Evolutionary conservation across 2,113 vertebrate genomes (phyloP).

Genomic region (Pitta sordida): DNA sequence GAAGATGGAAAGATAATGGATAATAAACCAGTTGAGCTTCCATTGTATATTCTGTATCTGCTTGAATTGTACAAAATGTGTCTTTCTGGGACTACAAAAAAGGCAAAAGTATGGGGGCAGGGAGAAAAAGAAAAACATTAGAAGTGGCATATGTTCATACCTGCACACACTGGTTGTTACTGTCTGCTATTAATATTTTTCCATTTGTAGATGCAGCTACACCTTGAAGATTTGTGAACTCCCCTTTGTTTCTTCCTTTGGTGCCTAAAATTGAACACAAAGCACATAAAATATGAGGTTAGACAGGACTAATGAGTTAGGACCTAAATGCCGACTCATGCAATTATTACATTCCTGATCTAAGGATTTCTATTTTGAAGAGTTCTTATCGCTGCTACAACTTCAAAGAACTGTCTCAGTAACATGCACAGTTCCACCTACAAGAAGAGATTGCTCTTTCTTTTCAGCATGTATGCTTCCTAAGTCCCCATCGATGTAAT

Average conservation of each 20-base stretch:
- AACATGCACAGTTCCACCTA: not conserved
- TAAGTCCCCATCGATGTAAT: not conserved
- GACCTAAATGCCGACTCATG: not conserved
- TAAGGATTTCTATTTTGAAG: not conserved
- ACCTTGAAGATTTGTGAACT: constrained; percentile 98
- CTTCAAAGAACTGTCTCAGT: not conserved
- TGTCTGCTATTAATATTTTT: constrained; percentile 95
- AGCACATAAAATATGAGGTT: constrained; percentile 17
- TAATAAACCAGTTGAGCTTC: not conserved
- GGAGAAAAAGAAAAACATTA: not conserved
- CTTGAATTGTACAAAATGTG: not conserved
- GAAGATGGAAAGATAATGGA: not conserved
- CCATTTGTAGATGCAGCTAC: constrained; percentile 89
- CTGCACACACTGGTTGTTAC: constrained; percentile 99
- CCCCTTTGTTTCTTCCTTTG: constrained; percentile 98
- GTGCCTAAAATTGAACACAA: constrained; percentile 80
- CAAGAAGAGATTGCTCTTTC: not conserved
- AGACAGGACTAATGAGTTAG: not conserved
- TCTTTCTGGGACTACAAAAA: not conserved
- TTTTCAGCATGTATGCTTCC: not conserved
- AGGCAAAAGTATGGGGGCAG: not conserved
- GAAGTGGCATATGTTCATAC: constrained; percentile 67
- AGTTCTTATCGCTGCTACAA: not conserved
- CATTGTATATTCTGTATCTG: not conserved
- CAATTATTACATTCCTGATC: not conserved